phyloP scores from a whole-genome alignment of 2,888 invertebrate species.

The Sinelater perroti region DNA sequence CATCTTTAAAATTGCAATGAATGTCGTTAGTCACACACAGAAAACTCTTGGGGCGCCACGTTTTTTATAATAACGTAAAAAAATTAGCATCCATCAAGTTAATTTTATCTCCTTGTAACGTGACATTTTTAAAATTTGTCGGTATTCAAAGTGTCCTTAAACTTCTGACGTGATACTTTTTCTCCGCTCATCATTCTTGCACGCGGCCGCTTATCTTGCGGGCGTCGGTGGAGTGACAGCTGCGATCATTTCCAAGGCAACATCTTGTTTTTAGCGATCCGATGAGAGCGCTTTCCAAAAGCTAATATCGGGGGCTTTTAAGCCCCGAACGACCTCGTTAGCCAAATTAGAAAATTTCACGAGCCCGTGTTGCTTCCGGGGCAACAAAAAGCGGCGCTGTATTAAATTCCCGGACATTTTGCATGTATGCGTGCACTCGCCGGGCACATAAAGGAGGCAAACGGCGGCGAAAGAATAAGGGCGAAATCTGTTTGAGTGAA shows the following conservation, averaged over 20 bases:
- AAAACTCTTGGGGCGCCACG: too few relatives aligned
- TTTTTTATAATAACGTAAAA: too few relatives aligned
- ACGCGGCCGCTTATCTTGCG: background rate
- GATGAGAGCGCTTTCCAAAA: constrained; percentile 1
- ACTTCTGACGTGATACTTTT: too few relatives aligned
- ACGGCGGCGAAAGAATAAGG: constrained; percentile 18
- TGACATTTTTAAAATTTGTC: too few relatives aligned
- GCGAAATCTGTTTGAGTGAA: constrained; percentile 13
- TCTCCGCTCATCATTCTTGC: constrained; percentile 7
- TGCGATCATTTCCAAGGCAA: constrained; percentile 9
- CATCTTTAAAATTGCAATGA: too few relatives aligned
- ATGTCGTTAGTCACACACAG: too few relatives aligned
- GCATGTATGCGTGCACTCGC: constrained; percentile 6
- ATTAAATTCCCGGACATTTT: constrained; percentile 14
- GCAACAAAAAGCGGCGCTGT: background rate
- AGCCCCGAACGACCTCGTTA: background rate
- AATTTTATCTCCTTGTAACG: too few relatives aligned
- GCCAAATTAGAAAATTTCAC: constrained; percentile 2
- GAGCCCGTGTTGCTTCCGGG: background rate
- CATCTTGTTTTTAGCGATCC: constrained; percentile 7
- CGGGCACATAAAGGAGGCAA: constrained; percentile 15
- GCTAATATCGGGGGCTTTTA: constrained; percentile 3
- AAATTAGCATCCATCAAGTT: too few relatives aligned
- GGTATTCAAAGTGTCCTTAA: too few relatives aligned
- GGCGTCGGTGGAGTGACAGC: constrained; percentile 3